A percentile compares a stretch with the other conserved stretches of the same genome.
Conservation (phyloP, 2,113 vertebrate species). For the Leucoraja erinaceus region DNA sequence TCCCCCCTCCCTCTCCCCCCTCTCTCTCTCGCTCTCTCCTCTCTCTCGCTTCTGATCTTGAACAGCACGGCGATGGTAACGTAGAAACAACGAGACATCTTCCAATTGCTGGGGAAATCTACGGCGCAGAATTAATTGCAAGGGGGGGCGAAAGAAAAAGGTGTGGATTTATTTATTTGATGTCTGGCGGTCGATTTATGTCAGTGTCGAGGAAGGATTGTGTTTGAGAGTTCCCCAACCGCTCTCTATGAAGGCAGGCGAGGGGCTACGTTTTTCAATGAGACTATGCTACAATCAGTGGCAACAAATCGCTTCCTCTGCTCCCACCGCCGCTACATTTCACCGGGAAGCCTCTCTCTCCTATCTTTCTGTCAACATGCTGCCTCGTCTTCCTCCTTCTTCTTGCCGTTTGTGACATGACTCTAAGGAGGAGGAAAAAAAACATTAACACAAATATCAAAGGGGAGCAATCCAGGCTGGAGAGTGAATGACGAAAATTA, state of each 20-base stretch:
- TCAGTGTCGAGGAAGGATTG: not conserved
- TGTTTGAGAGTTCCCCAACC: not conserved
- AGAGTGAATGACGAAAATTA: not conserved
- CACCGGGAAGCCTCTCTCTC: slow-evolving; percentile 45
- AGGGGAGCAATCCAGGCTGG: not conserved
- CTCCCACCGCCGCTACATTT: slow-evolving; percentile 39
- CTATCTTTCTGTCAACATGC: slow-evolving; percentile 48
- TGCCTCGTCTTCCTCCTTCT: slow-evolving; percentile 48
- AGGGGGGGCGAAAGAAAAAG: not conserved
- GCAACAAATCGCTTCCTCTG: slow-evolving; percentile 23
- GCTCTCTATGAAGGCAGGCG: not conserved
- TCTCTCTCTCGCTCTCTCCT: no score
- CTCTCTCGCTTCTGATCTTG: not conserved
- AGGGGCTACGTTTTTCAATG: slow-evolving; percentile 3
- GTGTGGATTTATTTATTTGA: not conserved
- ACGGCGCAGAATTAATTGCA: not conserved
- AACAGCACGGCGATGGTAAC: slow-evolving; percentile 14
- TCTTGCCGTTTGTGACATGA: slow-evolving; percentile 61
- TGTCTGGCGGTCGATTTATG: not conserved
- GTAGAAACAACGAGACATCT: not conserved
- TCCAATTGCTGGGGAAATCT: not conserved
- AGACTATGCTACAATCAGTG: slow-evolving; percentile 39
- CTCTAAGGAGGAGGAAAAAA: slow-evolving; percentile 55
- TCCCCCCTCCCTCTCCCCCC: no score
- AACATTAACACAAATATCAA: not conserved